Evolutionary conservation across 2,113 vertebrate species (phyloP), one percentile per base, ranked within the genome.

Genomic region (Dicerorhinus sumatrensis): DNA sequence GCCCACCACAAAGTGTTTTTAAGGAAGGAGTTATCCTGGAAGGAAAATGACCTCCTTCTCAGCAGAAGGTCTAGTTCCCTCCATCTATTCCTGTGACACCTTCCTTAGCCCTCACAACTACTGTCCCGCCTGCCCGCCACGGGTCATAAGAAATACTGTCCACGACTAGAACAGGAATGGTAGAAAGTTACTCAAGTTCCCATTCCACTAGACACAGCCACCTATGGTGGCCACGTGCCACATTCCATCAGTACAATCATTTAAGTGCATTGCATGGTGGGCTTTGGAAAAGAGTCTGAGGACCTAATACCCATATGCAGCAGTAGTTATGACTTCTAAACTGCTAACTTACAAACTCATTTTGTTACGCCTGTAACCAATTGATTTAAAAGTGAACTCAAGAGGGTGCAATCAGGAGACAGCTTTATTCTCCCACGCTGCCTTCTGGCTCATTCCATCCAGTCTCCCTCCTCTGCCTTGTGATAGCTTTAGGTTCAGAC

Each of bases 151-250:
- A 86, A 75, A 69, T 46, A 48, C 8, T 4, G 14, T 25, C 58
- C 33, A n/a, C 17, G 6, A 67, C 6, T 65, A 18, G 33, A 70
- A 36, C 6, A 46, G 67, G 48, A 56, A 51, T 23, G n/a, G 54
- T 13, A 42, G 72, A 84, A 76, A 88, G 29, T 42, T 7, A 2
- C 33, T 54, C 12, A 54, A 54, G 42, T 31, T 75, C 60, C 65
- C 48, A 46, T 36, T 29, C 21, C 33, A 72, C 60, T 13, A 65
- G 33, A 67, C 21, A 62, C 27, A 54, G 48, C 58, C 27, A 2
- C 54, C 2, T 0, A 23, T 25, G 6, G 23, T 13, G 62, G 31
- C 20, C 20, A 10, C 0, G 0, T 42, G 8, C 9, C 46, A 58
- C 20, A 9, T 25, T 31, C 27, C 14, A 39, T 48, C 70, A 63